Evolutionary conservation across 2,797 vertebrate genomes (phyloP), one percentile per base, ranked within the genome.

Genomic region (Lutjanus argentimaculatus): DNA sequence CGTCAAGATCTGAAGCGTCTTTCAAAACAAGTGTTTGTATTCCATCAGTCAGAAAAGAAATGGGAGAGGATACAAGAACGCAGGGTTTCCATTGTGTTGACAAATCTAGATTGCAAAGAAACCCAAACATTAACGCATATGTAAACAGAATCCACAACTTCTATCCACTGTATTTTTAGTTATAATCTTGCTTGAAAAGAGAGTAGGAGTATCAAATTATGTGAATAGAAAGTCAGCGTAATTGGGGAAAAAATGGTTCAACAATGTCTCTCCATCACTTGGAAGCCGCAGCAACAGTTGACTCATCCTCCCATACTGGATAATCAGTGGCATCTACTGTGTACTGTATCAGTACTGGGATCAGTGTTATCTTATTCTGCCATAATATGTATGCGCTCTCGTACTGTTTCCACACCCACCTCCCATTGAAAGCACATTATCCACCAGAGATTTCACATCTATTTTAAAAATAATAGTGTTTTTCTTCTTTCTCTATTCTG

Each of bases 401-500:
- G 90, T 80, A 92, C 93, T 93, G 92, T 94, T 91, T 92, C 89
- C 89, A 91, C 92, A 89, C 93, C 94, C 94, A 93, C 95, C 83
- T 93, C 85, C 88, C 80, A 90, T 90, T 94, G 87, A 91, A 90
- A 91, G 88, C 90, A 91, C 85, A 95, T 94, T 91, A 94, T 94
- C 90, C 92, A 91, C 89, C 75, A 87, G 92, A 94, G 93, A 94
- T 94, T 94, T 93, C 85, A 92, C 91, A 91, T 94, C 94, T 94
- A 95, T 94, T 94, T 92, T 86, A 91, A 94, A 93, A 95, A 92
- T 92, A 93, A 93, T 91, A 85, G 86, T 72, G 67, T 91, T 91
- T 91, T 93, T 93, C 91, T 92, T 90, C 85, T 64, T 61, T 59
- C 88, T 89, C 82, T 85, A 85, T 93, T 87, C 85, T 77, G 82